Conservation (phyloP, 1,140 invertebrate genomes). For the Orius insidiosus region DNA sequence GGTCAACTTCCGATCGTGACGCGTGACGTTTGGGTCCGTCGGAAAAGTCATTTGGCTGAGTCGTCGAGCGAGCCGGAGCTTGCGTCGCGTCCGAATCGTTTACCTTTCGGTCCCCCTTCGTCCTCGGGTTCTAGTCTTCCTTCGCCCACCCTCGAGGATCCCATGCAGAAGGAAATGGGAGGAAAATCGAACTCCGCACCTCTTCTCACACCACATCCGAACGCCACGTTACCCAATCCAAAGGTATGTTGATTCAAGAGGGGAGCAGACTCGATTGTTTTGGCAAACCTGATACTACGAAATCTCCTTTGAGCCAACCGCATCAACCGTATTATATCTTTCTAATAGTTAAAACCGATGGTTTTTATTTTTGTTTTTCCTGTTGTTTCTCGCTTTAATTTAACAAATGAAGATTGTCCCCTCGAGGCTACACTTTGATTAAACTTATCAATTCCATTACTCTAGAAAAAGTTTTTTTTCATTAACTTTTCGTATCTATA, state of each 20-base stretch:
- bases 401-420: too few relatives aligned
- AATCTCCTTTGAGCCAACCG: too few relatives aligned
- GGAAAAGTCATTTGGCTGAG: constrained; percentile 28
- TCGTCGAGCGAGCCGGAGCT: constrained; percentile 24
- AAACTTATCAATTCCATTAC: too few relatives aligned
- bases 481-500: too few relatives aligned
- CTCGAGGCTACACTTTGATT: too few relatives aligned
- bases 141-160: background rate
- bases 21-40: constrained; percentile 31
- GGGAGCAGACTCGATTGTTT: too few relatives aligned
- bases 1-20: constrained; percentile 20
- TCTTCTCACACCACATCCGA: constrained; percentile 23
- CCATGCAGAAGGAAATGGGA: constrained; percentile 25
- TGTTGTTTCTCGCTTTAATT: too few relatives aligned
- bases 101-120: constrained; percentile 16
- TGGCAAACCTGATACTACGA: too few relatives aligned
- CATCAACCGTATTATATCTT: too few relatives aligned
- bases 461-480: too few relatives aligned
- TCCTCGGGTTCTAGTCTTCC: constrained; percentile 11
- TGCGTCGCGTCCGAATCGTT: constrained; percentile 16
- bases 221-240: background rate
- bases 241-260: constrained; percentile 4
- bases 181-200: constrained; percentile 36
- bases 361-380: too few relatives aligned
- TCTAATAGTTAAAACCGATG: too few relatives aligned